Evolutionary conservation across 2,888 invertebrate genomes (phyloP).

Genomic region (Sphaeridia pumilis): DNA sequence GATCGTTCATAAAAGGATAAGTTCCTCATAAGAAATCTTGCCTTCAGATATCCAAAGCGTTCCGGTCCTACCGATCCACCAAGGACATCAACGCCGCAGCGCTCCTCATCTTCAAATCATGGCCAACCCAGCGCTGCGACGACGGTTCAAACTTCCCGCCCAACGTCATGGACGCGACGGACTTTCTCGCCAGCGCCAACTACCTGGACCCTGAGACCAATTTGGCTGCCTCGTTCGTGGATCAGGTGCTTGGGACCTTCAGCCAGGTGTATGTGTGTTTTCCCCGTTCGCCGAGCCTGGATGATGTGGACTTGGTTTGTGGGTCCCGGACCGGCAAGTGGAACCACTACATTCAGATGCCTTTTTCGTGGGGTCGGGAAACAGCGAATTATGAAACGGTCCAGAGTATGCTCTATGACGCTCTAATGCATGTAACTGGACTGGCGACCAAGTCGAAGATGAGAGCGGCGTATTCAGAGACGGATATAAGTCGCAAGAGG

Average conservation of each 20-base stretch:
- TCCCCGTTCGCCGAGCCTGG: background rate
- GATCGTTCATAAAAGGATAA: too few species aligned
- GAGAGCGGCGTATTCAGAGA: too few species aligned
- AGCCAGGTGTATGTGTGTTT: background rate
- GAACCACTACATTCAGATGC: too few species aligned
- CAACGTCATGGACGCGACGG: background rate
- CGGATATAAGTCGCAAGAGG: too few species aligned
- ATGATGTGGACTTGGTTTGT: background rate
- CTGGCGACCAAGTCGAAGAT: too few species aligned
- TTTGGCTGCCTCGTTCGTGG: background rate
- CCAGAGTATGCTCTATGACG: too few species aligned
- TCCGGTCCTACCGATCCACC: background rate
- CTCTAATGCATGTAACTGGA: too few species aligned
- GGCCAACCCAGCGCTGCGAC: background rate
- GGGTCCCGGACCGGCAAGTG: background rate
- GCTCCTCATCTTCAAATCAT: background rate
- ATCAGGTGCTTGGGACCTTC: background rate
- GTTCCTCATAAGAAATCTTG: too few species aligned
- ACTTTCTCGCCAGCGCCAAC: background rate
- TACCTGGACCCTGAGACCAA: background rate
- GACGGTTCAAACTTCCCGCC: background rate
- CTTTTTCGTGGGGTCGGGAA: too few species aligned
- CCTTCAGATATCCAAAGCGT: background rate
- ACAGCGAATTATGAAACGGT: too few species aligned
- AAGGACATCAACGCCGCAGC: background rate